phyloP scores from a whole-genome alignment of 2,888 invertebrate genomes.

The Ypsolopha scabrella region DNA sequence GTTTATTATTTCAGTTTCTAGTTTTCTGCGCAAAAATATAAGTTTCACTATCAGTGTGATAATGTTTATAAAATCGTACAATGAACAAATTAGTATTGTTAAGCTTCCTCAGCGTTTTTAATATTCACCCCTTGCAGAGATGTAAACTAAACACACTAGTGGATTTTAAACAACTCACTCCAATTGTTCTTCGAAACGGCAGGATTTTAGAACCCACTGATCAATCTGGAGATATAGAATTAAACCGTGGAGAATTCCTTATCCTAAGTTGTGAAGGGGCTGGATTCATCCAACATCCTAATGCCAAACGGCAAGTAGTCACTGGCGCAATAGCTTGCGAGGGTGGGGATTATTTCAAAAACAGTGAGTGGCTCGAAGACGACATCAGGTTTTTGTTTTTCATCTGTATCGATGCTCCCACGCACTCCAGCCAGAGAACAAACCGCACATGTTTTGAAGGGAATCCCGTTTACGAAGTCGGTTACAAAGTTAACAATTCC shows the following conservation, averaged over 20 bases:
- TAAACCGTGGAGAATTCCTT: constrained; percentile 35
- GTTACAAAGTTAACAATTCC: constrained; percentile 31
- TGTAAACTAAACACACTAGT: constrained; percentile 37
- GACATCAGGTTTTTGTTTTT: constrained; percentile 35
- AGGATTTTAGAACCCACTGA: constrained; percentile 44
- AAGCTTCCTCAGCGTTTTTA: constrained; percentile 29
- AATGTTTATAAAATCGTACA: too few relatives aligned
- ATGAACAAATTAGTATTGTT: too few relatives aligned
- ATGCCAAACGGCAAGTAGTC: constrained; percentile 15
- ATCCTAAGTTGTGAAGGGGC: constrained; percentile 42
- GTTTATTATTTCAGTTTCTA: too few relatives aligned
- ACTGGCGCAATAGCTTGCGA: constrained; percentile 38
- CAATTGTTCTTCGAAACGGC: constrained; percentile 37
- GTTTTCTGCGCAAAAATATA: too few relatives aligned
- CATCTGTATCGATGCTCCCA: constrained; percentile 29
- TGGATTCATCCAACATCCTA: constrained; percentile 33
- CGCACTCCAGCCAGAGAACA: constrained; percentile 31
- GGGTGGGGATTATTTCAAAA: constrained; percentile 36
- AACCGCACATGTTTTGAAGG: constrained; percentile 37
- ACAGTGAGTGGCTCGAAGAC: constrained; percentile 35
- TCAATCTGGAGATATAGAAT: constrained; percentile 30
- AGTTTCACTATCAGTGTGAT: too few relatives aligned
- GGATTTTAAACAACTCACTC: constrained; percentile 45
- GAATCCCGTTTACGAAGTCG: constrained; percentile 43
- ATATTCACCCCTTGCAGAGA: constrained; percentile 25